These are phyloP conservation scores for Herminia tarsipennalis DNA, from an alignment of 2,888 invertebrate genomes.

Conservation along the genomic window DNA sequence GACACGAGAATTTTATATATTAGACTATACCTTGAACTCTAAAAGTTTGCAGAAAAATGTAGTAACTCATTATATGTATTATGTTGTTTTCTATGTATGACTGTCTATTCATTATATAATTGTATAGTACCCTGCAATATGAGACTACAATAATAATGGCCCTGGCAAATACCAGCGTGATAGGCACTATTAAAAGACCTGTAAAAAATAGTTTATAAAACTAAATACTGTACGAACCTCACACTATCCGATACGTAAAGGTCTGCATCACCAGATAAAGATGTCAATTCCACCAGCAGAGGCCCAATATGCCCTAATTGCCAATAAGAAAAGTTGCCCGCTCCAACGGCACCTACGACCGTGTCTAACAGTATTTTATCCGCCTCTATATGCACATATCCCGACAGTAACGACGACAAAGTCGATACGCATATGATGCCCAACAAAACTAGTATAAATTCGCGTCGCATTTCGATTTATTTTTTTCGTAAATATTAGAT, in stretches of 20 bases:
- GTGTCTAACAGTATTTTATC: conserved; percentile 72
- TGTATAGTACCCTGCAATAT: too few relatives aligned
- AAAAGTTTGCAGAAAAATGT: too few relatives aligned
- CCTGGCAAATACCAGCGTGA: too few relatives aligned
- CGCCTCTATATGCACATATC: conserved; percentile 57
- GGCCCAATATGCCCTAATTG: conserved; percentile 72
- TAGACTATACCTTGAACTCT: too few relatives aligned
- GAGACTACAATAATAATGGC: too few relatives aligned
- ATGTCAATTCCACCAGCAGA: conserved; percentile 67
- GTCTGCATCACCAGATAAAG: conserved; percentile 74
- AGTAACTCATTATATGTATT: too few relatives aligned
- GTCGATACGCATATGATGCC: conserved; percentile 72
- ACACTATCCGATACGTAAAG: conserved; percentile 72
- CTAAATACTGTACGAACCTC: conserved; percentile 53
- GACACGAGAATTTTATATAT: too few relatives aligned
- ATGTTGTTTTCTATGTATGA: too few relatives aligned
- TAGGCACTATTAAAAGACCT: conserved; percentile 51
- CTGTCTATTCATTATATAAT: too few relatives aligned
- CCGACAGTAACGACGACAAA: conserved; percentile 64
- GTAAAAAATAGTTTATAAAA: conserved; percentile 17
- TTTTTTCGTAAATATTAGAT: conserved; percentile 5
- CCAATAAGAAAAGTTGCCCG: conserved; percentile 80
- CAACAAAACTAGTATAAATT: conserved; percentile 69
- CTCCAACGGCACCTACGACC: conserved; percentile 66
- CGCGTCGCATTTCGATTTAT: conserved; percentile 61